These are phyloP conservation scores for Scotopteryx bipunctaria DNA, from an alignment of 2,888 invertebrate species.

Conservation along the genomic window DNA sequence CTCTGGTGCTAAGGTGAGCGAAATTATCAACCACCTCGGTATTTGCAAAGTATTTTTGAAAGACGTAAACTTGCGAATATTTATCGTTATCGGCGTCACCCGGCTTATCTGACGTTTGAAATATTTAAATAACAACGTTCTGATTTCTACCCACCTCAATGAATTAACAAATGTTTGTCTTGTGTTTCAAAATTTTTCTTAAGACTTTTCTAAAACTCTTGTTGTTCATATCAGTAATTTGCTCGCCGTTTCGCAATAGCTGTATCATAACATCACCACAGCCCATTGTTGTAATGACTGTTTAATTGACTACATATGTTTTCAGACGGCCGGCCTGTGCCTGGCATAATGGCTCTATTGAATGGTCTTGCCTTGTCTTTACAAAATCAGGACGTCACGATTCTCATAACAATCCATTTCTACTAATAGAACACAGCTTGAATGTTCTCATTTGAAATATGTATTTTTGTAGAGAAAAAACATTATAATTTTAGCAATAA, in stretches of 20 bases:
- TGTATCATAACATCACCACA: slow-evolving; percentile 27
- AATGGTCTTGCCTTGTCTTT: slow-evolving; percentile 33
- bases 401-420: slow-evolving; percentile 27
- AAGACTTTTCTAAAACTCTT: slow-evolving; percentile 11
- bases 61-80: slow-evolving; percentile 42
- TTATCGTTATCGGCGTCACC: slow-evolving; percentile 54
- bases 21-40: slow-evolving; percentile 49
- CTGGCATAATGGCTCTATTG: slow-evolving; percentile 38
- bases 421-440: slow-evolving; percentile 13
- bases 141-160: slow-evolving; percentile 10
- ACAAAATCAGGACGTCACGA: slow-evolving; percentile 30
- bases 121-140: slow-evolving; percentile 45
- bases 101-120: slow-evolving; percentile 59
- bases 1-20: slow-evolving; percentile 76
- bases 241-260: slow-evolving; percentile 22
- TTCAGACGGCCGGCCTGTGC: slow-evolving; percentile 23
- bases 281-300: slow-evolving; percentile 38
- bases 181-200: neutral
- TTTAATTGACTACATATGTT: slow-evolving; percentile 41
- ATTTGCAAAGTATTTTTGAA: slow-evolving; percentile 46
- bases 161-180: slow-evolving; percentile 10
- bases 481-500: neutral
- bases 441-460: slow-evolving; percentile 14
- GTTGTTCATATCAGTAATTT: slow-evolving; percentile 10
- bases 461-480: slow-evolving; percentile 10